These are phyloP conservation scores for Cyrtonyx montezumae DNA, from an alignment of 2,113 vertebrate species.

Conservation along the genomic window DNA sequence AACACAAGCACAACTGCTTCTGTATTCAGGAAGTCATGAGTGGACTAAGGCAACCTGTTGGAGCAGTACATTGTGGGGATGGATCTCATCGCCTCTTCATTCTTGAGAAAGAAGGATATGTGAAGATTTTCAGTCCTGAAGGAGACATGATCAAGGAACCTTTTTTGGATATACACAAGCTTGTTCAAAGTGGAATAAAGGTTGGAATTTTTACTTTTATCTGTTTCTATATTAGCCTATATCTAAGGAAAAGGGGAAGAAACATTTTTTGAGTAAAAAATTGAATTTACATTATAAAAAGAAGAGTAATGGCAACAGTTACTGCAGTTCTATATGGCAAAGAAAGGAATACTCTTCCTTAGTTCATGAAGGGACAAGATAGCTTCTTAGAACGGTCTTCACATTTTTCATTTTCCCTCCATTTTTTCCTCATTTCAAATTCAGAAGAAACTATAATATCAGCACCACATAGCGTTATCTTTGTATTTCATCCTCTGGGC, in stretches of 20 bases:
- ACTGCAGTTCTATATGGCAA: background rate
- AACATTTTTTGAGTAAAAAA: background rate
- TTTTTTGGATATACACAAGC: slow-evolving; percentile 98
- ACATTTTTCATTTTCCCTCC: background rate
- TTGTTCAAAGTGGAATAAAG: slow-evolving; percentile 98
- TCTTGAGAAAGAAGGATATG: slow-evolving; percentile 96
- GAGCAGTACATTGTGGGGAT: slow-evolving; percentile 90
- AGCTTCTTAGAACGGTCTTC: background rate
- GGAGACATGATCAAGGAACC: slow-evolving; percentile 93
- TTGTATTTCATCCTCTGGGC: background rate
- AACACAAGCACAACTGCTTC: slow-evolving; percentile 99
- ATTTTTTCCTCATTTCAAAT: background rate
- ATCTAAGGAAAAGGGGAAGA: background rate
- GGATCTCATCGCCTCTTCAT: slow-evolving; percentile 96
- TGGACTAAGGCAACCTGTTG: slow-evolving; percentile 90
- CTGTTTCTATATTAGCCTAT: slow-evolving; percentile 22
- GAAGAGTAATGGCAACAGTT: background rate
- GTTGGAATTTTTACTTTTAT: slow-evolving; percentile 82
- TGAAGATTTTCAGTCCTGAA: slow-evolving; percentile 90
- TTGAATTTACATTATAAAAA: background rate
- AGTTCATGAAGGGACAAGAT: background rate
- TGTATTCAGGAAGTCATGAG: slow-evolving; percentile 94
- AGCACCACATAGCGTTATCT: background rate
- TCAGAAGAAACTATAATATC: background rate
- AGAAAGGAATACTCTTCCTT: background rate